Evolutionary conservation across 2,113 vertebrate species (phyloP), one percentile per base, ranked within the genome.

Genomic region (Oreochromis spilurus): DNA sequence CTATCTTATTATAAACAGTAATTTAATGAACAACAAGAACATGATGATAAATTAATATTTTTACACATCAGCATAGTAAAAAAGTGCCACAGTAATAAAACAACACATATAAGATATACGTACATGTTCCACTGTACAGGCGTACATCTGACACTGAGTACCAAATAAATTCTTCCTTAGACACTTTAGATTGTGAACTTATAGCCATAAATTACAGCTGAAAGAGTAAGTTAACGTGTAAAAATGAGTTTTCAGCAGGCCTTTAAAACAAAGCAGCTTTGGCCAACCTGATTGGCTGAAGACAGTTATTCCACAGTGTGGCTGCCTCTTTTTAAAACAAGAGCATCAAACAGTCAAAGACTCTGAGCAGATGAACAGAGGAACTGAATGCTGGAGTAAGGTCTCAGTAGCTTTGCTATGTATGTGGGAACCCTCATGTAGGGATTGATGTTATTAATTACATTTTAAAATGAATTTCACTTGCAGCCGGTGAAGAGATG

Each of bases 131-230:
- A 3, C 31, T 36, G 60, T 65, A 65, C 53, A 1, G 53, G 53
- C 6, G 0, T 24, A 12, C 58, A 12, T 17, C 60, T 65, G 17
- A 38, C 60, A 65, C 34, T 0, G 9, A 65, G 10, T 12, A n/a
- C 34, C 16, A 65, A 4, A 65, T 11, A 65, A 36, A 65, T 3
- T 7, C 60, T 12, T 0, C 60, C 6, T n/a, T 7, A n/a, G 6
- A 65, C 34, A 1, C 60, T n/a, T 62, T 62, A 7, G 58, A n/a
- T 38, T 36, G 17, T 65, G 60, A 65, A 65, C 19, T 1, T 65
- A 38, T 0, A 65, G 60, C 60, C 60, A 65, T n/a, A 65, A 65
- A n/a, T 38, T 12, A 65, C 10, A 65, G 60, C 60, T 65, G 60
- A 38, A 2, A 4, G 34, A n/a, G 38, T 1, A 65, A 38, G 19